Percentiles rank a stretch among this genome's conserved stretches.
These are phyloP conservation scores for Syngnathoides biaculeatus DNA, from an alignment of 2,113 vertebrate genomes.

Conservation along the genomic window DNA sequence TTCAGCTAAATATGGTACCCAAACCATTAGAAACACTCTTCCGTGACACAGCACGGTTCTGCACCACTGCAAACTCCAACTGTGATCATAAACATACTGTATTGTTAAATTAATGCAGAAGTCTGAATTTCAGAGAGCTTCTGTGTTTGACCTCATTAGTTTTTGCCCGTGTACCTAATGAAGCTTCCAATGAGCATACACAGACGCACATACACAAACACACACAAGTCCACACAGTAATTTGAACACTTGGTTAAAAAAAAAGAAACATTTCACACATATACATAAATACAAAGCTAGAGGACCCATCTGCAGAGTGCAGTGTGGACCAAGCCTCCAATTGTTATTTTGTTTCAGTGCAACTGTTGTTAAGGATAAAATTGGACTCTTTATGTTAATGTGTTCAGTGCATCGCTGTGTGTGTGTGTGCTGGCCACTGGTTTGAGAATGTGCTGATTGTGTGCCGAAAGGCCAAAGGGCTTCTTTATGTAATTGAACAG, in stretches of 20 bases:
- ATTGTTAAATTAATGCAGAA: neutral
- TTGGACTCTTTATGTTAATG: slow-evolving; percentile 31
- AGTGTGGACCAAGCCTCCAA: slow-evolving; percentile 17
- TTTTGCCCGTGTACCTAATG: slow-evolving; percentile 3
- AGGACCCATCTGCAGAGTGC: slow-evolving; percentile 8
- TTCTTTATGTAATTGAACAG: slow-evolving; percentile 64
- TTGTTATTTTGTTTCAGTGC: slow-evolving; percentile 39
- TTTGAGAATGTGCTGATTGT: slow-evolving; percentile 54
- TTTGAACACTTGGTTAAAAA: no score
- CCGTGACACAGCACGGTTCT: neutral
- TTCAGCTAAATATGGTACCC: neutral
- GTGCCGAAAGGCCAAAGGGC: slow-evolving; percentile 49
- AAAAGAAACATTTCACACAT: neutral
- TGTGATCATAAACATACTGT: neutral
- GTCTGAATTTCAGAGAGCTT: neutral
- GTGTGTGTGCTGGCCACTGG: slow-evolving; percentile 26
- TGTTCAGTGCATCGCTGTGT: neutral
- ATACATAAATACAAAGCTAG: neutral
- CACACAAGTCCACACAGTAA: no score
- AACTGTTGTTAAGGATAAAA: slow-evolving; percentile 44
- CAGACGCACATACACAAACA: neutral
- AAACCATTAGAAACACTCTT: neutral
- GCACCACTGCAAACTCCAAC: neutral
- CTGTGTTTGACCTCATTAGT: slow-evolving; percentile 7
- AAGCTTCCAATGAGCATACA: slow-evolving; percentile 9